A percentile compares a stretch with the other conserved stretches of the same genome.
phyloP scores from a whole-genome alignment of 2,888 invertebrate genomes.

The Eupithecia tripunctaria region DNA sequence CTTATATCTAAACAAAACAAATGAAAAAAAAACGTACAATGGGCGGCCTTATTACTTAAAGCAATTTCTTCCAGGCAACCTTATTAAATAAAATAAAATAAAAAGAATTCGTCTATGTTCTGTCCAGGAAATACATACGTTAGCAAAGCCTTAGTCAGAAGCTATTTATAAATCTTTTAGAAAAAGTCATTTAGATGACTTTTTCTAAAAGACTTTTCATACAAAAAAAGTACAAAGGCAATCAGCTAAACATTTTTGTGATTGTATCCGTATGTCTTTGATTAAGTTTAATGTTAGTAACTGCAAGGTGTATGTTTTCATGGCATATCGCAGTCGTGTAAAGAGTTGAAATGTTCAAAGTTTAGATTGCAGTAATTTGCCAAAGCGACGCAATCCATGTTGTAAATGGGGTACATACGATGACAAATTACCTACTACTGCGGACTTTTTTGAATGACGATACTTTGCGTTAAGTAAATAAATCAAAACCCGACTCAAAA shows the following conservation, averaged over 20 bases:
- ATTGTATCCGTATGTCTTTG: neutral
- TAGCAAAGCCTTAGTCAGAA: no score
- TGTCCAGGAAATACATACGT: no score
- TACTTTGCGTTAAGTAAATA: neutral
- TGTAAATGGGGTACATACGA: neutral
- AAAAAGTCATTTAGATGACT: no score
- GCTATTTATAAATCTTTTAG: no score
- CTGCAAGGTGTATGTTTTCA: constrained; percentile 21
- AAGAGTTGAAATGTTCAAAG: constrained; percentile 27
- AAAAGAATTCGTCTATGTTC: no score
- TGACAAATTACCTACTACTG: neutral
- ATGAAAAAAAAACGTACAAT: no score
- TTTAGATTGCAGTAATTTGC: constrained; percentile 39
- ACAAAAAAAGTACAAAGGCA: neutral
- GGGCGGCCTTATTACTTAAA: no score
- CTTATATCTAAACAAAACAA: no score
- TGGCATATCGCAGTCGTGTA: neutral
- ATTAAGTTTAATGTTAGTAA: neutral
- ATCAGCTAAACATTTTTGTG: neutral
- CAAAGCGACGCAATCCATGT: neutral
- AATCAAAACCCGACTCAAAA: neutral
- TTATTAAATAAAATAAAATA: no score
- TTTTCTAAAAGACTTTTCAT: no score
- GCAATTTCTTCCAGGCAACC: no score
- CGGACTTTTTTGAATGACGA: neutral